Conservation (phyloP, 2,797 vertebrate genomes). For the Ibycter americanus region DNA sequence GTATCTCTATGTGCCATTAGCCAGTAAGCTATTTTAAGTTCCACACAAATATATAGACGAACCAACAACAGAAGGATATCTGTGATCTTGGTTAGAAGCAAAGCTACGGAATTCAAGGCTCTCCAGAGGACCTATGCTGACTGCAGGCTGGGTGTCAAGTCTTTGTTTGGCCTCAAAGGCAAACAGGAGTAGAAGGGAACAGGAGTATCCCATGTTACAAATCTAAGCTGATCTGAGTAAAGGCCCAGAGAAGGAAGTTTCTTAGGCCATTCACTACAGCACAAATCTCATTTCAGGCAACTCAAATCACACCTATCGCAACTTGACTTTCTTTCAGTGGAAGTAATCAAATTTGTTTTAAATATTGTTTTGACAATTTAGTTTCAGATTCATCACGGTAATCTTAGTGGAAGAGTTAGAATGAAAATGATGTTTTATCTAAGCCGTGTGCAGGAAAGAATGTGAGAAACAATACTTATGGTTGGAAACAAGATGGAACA, state of each 20-base stretch:
- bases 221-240: neutral
- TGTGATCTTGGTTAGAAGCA: neutral
- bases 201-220: neutral
- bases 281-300: neutral
- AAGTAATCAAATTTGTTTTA: neutral
- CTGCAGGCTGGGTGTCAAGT: neutral
- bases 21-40: neutral
- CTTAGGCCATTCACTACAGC: neutral
- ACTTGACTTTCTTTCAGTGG: neutral
- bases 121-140: neutral
- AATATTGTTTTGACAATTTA: neutral
- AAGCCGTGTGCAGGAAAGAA: neutral
- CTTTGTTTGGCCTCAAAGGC: slow-evolving; percentile 6
- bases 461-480: neutral
- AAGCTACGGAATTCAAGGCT: neutral
- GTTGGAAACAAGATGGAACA: neutral
- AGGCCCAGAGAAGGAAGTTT: neutral
- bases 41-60: rapidly evolving
- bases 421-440: neutral
- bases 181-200: neutral
- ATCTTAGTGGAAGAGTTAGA: neutral
- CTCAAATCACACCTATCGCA: neutral
- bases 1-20: neutral
- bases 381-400: neutral
- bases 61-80: neutral